Percentiles rank a stretch among this genome's conserved stretches.
These are phyloP conservation scores for Pseudocheirus occidentalis DNA, from an alignment of 2,797 vertebrate genomes.

Conservation along the genomic window DNA sequence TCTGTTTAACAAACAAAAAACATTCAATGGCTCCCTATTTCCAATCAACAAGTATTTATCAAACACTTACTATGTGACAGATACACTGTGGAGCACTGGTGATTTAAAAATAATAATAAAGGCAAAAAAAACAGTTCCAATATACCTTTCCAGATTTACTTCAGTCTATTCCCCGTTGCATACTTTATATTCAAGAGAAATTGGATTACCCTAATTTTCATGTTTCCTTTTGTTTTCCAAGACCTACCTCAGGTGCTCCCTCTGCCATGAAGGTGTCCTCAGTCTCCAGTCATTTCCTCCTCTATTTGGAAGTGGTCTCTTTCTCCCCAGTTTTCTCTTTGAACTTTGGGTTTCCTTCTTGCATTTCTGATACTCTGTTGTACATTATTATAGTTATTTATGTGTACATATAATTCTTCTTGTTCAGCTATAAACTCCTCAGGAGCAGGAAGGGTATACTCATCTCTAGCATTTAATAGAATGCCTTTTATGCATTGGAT, in stretches of 20 bases:
- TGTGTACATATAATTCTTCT: neutral
- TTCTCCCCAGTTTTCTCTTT: neutral
- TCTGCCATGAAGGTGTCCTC: neutral
- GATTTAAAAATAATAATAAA: neutral
- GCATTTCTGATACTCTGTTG: neutral
- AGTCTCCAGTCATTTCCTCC: neutral
- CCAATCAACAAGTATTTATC: neutral
- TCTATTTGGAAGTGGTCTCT: neutral
- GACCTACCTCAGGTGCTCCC: neutral
- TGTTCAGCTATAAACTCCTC: neutral
- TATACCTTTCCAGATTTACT: neutral
- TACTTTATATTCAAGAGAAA: neutral
- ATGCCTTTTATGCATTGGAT: neutral
- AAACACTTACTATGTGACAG: neutral
- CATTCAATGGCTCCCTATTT: neutral
- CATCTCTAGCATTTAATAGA: neutral
- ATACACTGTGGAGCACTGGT: neutral
- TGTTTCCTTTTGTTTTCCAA: neutral
- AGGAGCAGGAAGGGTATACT: neutral
- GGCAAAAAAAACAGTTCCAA: neutral
- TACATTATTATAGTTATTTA: neutral
- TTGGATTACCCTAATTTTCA: neutral
- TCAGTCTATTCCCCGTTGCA: neutral
- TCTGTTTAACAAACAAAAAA: neutral
- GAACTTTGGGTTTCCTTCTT: neutral